Conservation (phyloP, 2,113 vertebrate species). For the Athene noctua region DNA sequence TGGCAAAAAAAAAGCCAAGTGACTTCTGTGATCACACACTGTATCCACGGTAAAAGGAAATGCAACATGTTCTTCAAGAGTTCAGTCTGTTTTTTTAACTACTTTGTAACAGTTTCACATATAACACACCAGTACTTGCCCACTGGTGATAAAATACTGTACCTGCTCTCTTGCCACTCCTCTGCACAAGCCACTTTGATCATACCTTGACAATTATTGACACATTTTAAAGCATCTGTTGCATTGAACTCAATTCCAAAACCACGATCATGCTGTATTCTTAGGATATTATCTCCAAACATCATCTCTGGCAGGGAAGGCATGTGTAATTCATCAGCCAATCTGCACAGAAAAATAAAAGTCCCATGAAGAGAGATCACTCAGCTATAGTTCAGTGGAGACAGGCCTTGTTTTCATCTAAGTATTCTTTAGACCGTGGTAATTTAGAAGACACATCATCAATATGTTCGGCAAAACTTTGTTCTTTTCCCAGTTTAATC, state of each 20-base stretch:
- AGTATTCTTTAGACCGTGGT: not conserved
- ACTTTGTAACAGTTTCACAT: not conserved
- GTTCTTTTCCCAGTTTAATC: not conserved
- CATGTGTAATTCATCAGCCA: constrained; percentile 91
- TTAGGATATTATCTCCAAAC: constrained; percentile 94
- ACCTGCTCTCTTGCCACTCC: constrained; percentile 97
- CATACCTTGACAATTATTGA: constrained; percentile 89
- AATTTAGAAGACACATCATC: not conserved
- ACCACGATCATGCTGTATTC: constrained; percentile 85
- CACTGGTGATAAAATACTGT: constrained; percentile 47
- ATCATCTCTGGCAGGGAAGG: constrained; percentile 97
- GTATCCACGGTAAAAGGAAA: not conserved
- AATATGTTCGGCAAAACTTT: not conserved
- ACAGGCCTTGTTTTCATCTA: not conserved
- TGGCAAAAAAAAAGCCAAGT: not conserved
- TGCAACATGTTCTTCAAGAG: not conserved
- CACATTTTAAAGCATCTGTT: constrained; percentile 88
- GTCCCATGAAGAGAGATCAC: not conserved
- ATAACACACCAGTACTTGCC: not conserved
- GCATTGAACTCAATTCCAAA: constrained; percentile 97
- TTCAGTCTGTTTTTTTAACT: not conserved
- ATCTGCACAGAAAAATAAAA: constrained; percentile 61
- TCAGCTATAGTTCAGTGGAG: not conserved
- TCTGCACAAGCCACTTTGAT: constrained; percentile 97
- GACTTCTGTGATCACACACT: not conserved